These are phyloP conservation scores for Hippopotamus amphibius DNA, from an alignment of 2,113 vertebrate species.

Conservation along the genomic window DNA sequence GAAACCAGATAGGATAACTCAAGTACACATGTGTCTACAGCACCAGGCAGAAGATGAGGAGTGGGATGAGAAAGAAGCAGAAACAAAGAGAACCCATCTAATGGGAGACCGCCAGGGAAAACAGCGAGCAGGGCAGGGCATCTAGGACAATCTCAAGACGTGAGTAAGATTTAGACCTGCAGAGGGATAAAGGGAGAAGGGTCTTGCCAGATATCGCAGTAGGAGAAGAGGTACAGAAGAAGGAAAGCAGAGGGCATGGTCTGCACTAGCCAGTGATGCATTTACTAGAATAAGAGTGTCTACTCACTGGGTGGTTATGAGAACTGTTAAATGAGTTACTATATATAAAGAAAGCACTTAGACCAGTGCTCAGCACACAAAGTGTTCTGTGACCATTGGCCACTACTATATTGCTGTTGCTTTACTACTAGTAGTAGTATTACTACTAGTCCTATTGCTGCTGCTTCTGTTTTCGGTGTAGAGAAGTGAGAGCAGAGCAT, in stretches of 20 bases:
- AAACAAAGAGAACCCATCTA: not conserved
- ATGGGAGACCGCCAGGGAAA: accelerated
- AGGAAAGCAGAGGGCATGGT: not conserved
- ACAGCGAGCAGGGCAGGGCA: not conserved
- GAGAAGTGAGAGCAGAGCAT: not conserved
- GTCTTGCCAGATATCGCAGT: not conserved
- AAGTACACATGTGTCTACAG: not conserved
- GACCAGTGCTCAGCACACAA: not conserved
- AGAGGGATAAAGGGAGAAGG: not conserved
- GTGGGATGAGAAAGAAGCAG: not conserved
- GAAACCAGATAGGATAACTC: not conserved
- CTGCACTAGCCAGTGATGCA: not conserved
- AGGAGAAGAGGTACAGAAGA: not conserved
- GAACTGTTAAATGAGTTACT: not conserved
- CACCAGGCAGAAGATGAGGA: not conserved
- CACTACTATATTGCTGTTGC: not conserved
- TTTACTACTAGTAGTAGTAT: not conserved
- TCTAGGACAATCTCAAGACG: not conserved
- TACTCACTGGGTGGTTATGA: not conserved
- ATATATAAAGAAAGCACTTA: not conserved
- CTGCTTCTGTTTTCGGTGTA: not conserved
- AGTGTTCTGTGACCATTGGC: not conserved
- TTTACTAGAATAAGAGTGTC: not conserved
- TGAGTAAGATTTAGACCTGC: not conserved
- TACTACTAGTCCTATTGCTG: accelerated